Conservation (phyloP, 2,888 invertebrate genomes). For the Dione vanillae region DNA sequence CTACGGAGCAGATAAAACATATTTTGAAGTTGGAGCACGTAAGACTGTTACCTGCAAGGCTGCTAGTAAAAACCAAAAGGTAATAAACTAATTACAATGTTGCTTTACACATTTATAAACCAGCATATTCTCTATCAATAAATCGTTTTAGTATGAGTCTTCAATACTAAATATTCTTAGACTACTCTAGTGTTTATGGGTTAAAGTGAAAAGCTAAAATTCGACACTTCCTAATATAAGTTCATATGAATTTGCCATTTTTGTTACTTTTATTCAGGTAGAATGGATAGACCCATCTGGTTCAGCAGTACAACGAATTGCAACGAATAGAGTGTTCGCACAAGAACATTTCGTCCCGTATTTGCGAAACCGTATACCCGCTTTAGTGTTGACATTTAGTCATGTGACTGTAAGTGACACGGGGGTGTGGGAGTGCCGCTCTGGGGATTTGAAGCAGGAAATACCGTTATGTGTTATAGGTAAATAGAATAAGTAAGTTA, state of each 20-base stretch:
- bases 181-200: too few relatives aligned
- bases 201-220: too few relatives aligned
- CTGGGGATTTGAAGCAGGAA: conserved; percentile 55
- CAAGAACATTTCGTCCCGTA: conserved; percentile 61
- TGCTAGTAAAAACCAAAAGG: conserved; percentile 63
- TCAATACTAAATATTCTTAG: too few relatives aligned
- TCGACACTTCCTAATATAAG: too few relatives aligned
- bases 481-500: conserved; percentile 46
- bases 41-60: conserved; percentile 64
- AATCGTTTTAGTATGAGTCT: too few relatives aligned
- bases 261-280: conserved; percentile 58
- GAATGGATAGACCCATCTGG: conserved; percentile 69
- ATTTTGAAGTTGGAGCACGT: conserved; percentile 56
- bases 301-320: conserved; percentile 54
- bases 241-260: too few relatives aligned
- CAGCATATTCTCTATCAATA: too few relatives aligned
- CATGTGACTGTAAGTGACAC: conserved; percentile 59
- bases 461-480: conserved; percentile 69
- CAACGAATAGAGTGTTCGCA: conserved; percentile 59
- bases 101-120: too few relatives aligned
- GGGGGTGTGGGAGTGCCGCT: conserved; percentile 65
- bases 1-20: conserved; percentile 56
- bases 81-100: not conserved
- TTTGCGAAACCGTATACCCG: conserved; percentile 54
- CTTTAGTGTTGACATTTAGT: conserved; percentile 58